These are phyloP conservation scores for Cassiopea xamachana DNA, from an alignment of 30 jellyfish, hydroid and myxozoan species.

Conservation along the genomic window DNA sequence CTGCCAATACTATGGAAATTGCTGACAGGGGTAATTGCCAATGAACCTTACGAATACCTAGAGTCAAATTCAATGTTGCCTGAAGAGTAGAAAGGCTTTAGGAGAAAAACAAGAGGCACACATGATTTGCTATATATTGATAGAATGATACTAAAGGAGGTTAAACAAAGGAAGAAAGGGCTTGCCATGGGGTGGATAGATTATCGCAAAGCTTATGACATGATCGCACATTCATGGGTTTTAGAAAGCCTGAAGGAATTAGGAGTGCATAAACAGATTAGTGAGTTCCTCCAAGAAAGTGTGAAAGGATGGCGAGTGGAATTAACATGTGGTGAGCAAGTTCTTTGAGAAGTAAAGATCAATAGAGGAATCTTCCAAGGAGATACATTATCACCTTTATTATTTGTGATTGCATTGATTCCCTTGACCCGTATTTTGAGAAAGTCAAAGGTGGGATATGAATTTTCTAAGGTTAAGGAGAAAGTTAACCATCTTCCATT, in stretches of 20 bases:
- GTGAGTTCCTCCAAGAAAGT: slow-evolving; percentile 18
- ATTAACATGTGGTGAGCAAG: slow-evolving; percentile 9
- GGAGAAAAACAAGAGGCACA: slow-evolving; percentile 12
- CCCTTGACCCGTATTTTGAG: slow-evolving; percentile 5
- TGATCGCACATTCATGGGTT: slow-evolving; percentile 32
- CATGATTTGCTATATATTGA: slow-evolving; percentile 19
- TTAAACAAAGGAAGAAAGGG: neutral
- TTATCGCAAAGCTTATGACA: slow-evolving; percentile 49
- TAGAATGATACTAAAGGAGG: slow-evolving; percentile 32
- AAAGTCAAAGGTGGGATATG: slow-evolving; percentile 28
- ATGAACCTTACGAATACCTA: slow-evolving; percentile 3
- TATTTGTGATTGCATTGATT: slow-evolving; percentile 14
- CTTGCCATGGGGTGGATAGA: slow-evolving; percentile 35
- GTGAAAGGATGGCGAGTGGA: slow-evolving; percentile 19
- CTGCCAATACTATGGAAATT: slow-evolving; percentile 18
- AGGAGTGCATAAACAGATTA: neutral
- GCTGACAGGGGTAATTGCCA: slow-evolving; percentile 25
- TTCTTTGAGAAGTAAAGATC: slow-evolving; percentile 4
- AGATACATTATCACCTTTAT: slow-evolving; percentile 27
- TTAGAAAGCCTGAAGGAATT: slow-evolving; percentile 2
- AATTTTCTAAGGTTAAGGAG: neutral
- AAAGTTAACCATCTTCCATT: slow-evolving; percentile 23
- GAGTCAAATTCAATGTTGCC: neutral
- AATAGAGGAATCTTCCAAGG: slow-evolving; percentile 33
- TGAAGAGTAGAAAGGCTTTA: slow-evolving; percentile 30